A percentile compares a stretch with the other conserved stretches of the same genome.
phyloP scores from a whole-genome alignment of 2,797 vertebrate genomes.

The Brachyalestes nurse region DNA sequence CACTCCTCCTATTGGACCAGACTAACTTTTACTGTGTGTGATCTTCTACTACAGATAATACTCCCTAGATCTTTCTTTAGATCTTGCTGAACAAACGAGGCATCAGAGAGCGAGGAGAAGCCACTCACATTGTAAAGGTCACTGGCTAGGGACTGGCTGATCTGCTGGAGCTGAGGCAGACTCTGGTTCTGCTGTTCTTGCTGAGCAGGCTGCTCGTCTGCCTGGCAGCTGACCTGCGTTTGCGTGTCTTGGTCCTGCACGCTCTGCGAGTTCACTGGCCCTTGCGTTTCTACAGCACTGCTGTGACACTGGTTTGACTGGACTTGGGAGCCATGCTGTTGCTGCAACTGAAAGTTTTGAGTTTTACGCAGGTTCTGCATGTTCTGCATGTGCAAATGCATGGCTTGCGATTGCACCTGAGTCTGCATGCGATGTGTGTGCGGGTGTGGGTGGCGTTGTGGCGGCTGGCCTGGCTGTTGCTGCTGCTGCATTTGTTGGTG shows the following conservation, averaged over 20 bases:
- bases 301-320: conserved; percentile 60
- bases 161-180: conserved; percentile 73
- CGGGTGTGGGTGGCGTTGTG: conserved; percentile 25
- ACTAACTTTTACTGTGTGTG: too few species aligned
- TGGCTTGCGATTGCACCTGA: conserved; percentile 52
- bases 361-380: conserved; percentile 74
- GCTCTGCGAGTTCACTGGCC: conserved; percentile 64
- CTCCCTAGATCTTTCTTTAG: not conserved
- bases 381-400: conserved; percentile 65
- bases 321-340: conserved; percentile 56
- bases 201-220: conserved; percentile 59
- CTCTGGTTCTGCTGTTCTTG: conserved; percentile 60
- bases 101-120: not conserved
- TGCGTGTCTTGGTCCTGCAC: conserved; percentile 63
- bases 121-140: conserved; percentile 86
- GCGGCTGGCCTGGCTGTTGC: conserved; percentile 20
- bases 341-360: conserved; percentile 70
- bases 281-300: conserved; percentile 22
- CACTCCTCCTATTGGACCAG: too few species aligned
- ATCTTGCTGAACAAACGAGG: too few species aligned
- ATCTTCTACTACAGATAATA: not conserved
- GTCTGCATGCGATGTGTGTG: conserved; percentile 55
- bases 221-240: conserved; percentile 42
- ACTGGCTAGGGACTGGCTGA: conserved; percentile 70
- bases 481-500: conserved; percentile 58